A percentile compares a stretch with the other conserved stretches of the same genome.
phyloP scores from a whole-genome alignment of 2,888 invertebrate genomes.

The Lepidochrysops patricia region DNA sequence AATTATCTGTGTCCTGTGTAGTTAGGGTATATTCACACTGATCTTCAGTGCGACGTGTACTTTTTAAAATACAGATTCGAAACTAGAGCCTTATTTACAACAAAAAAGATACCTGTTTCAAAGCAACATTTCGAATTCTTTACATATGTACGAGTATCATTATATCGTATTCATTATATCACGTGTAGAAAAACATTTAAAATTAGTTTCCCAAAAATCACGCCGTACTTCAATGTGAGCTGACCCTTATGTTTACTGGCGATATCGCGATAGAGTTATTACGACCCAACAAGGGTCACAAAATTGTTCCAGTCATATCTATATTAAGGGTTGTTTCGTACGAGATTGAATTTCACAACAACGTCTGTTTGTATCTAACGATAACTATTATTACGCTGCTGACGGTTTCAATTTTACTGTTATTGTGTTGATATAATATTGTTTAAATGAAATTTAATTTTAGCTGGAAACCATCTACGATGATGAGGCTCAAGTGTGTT shows the following conservation, averaged over 20 bases:
- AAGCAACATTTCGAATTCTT: too few relatives aligned
- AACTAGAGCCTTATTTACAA: too few relatives aligned
- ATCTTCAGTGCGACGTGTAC: too few relatives aligned
- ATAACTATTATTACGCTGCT: neutral
- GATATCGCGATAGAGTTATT: slow-evolving; percentile 28
- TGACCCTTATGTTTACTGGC: slow-evolving; percentile 24
- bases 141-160: too few relatives aligned
- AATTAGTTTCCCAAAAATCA: too few relatives aligned
- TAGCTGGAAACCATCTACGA: neutral
- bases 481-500: too few relatives aligned
- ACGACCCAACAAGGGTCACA: slow-evolving; percentile 28
- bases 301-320: slow-evolving; percentile 28
- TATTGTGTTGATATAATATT: neutral
- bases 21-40: too few relatives aligned
- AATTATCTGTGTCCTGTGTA: slow-evolving; percentile 18
- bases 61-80: too few relatives aligned
- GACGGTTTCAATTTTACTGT: neutral
- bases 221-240: too few relatives aligned
- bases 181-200: too few relatives aligned
- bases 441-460: neutral
- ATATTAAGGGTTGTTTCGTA: slow-evolving; percentile 25
- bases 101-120: too few relatives aligned
- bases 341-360: slow-evolving; percentile 21
- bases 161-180: too few relatives aligned
- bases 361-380: slow-evolving; percentile 5